A percentile compares a stretch with the other conserved stretches of the same genome.
phyloP scores from a whole-genome alignment of 92 coral and sea anemone genomes.

The Palythoa grandis region DNA sequence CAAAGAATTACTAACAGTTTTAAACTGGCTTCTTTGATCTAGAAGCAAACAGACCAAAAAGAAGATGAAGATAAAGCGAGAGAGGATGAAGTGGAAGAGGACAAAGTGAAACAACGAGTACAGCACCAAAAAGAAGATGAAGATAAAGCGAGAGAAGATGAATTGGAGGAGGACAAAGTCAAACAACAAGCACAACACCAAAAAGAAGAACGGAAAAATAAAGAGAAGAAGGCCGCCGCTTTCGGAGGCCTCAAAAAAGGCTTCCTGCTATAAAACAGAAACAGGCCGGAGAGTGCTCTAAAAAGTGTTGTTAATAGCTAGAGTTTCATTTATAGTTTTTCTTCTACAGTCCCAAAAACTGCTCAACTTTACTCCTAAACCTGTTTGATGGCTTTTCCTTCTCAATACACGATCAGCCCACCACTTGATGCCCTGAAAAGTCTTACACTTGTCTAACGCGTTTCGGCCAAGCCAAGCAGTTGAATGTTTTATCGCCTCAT shows the following conservation, averaged over 20 bases:
- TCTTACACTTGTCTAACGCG: not conserved
- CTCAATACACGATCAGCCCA: not conserved
- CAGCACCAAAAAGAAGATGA: no score
- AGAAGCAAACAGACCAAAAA: no score
- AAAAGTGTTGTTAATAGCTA: no score
- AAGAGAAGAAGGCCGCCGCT: not conserved
- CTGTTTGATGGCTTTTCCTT: no score
- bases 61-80: no score
- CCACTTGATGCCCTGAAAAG: not conserved
- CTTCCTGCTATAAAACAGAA: not conserved
- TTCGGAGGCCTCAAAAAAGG: not conserved
- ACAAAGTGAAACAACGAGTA: no score
- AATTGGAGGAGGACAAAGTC: not conserved
- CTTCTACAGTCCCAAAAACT: not conserved
- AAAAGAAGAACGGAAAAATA: not conserved
- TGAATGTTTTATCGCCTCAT: not conserved
- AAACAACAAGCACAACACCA: not conserved
- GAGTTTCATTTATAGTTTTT: no score
- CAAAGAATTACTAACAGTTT: no score
- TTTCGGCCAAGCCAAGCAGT: not conserved
- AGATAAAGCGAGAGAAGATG: not conserved
- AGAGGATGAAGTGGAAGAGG: no score
- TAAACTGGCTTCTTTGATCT: no score
- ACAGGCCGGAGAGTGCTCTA: not conserved
- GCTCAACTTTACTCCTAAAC: not conserved